These are phyloP conservation scores for Eristalis tenax DNA, from an alignment of 2,888 invertebrate genomes.

Conservation along the genomic window DNA sequence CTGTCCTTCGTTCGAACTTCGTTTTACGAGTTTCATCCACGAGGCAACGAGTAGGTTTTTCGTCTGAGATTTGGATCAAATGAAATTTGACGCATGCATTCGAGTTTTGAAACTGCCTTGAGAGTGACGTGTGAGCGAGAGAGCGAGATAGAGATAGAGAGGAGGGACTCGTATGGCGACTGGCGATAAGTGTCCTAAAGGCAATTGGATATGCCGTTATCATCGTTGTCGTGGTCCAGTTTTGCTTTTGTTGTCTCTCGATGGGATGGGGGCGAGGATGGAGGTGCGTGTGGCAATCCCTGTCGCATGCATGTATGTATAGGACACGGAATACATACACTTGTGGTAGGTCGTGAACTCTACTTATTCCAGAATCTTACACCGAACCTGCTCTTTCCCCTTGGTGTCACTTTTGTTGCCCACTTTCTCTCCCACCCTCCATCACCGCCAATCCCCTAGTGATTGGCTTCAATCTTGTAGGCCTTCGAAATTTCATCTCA, in stretches of 20 bases:
- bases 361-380: constrained; percentile 26
- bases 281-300: not conserved
- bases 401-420: constrained; percentile 11
- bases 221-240: constrained; percentile 29
- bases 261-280: too few relatives aligned
- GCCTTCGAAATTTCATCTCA: constrained; percentile 69
- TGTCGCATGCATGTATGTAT: constrained; percentile 7
- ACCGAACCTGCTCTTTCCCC: not conserved
- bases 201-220: constrained; percentile 12
- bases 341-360: constrained; percentile 63
- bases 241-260: constrained; percentile 15
- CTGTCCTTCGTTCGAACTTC: constrained; percentile 21
- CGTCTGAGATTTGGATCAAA: not conserved
- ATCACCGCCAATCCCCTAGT: not conserved
- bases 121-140: not conserved
- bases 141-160: not conserved
- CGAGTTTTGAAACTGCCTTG: not conserved
- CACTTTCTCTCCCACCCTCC: too few relatives aligned
- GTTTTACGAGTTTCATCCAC: not conserved
- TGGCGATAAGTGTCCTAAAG: not conserved
- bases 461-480: constrained; percentile 47
- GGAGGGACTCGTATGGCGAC: not conserved
- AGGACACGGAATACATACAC: not conserved
- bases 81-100: constrained; percentile 18
- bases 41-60: not conserved